phyloP scores from a whole-genome alignment of 2,797 vertebrate genomes.

The Catharus ustulatus region DNA sequence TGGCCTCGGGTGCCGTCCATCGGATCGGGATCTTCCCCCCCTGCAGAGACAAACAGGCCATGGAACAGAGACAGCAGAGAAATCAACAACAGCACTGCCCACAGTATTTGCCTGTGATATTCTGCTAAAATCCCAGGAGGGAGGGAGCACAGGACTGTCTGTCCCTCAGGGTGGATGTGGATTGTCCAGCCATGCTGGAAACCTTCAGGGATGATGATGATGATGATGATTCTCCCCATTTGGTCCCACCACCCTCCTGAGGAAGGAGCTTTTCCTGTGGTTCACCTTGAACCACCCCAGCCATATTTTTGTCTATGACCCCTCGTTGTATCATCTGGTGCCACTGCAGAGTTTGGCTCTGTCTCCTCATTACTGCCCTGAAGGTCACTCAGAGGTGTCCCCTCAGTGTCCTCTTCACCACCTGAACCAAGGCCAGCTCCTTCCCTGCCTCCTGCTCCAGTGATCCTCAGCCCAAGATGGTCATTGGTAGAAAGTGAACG shows the following conservation, averaged over 20 bases:
- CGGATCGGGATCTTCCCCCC: slow-evolving; percentile 84
- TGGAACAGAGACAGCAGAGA: not conserved
- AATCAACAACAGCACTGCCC: not conserved
- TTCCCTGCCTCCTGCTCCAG: not conserved
- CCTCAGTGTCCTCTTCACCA: not conserved
- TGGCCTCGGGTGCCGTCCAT: slow-evolving; percentile 82
- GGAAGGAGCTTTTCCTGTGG: not conserved
- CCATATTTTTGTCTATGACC: not conserved
- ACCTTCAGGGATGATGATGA: not conserved
- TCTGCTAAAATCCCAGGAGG: not conserved
- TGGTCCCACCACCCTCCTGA: not conserved
- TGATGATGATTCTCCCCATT: not conserved
- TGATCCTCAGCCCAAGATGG: not conserved
- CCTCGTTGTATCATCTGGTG: not conserved
- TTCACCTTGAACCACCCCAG: not conserved
- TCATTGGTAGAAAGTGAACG: not conserved
- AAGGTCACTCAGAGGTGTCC: not conserved
- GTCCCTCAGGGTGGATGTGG: not conserved
- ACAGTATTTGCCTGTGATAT: not conserved
- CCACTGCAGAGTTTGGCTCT: not conserved
- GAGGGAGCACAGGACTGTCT: not conserved
- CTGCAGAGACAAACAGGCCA: slow-evolving; percentile 21
- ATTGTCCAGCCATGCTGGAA: not conserved
- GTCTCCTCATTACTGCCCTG: not conserved
- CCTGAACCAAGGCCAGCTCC: not conserved